phyloP scores from a whole-genome alignment of 2,113 vertebrate genomes.

The Microtus pennsylvanicus region DNA sequence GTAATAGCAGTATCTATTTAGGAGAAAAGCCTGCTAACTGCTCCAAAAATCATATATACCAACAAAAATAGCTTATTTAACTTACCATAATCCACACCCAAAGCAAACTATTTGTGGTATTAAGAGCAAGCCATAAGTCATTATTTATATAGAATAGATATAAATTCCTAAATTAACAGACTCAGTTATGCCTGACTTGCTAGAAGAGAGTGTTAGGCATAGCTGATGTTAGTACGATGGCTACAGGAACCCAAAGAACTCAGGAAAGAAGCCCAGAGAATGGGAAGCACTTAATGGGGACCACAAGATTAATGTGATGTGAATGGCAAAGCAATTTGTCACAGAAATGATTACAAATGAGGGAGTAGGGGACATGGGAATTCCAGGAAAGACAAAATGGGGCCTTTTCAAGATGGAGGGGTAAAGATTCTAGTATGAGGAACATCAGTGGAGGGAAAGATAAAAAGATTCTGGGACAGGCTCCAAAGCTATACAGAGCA shows the following conservation, averaged over 20 bases:
- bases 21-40: background rate
- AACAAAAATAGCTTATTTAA: background rate
- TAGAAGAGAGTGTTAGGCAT: background rate
- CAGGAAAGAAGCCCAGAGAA: background rate
- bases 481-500: too few species aligned
- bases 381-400: background rate
- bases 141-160: background rate
- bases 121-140: background rate
- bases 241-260: background rate
- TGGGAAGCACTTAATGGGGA: background rate
- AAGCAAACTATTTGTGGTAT: background rate
- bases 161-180: background rate
- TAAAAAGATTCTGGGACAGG: background rate
- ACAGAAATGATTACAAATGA: background rate
- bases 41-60: background rate
- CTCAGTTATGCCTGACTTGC: background rate
- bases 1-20: background rate
- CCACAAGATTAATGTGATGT: background rate
- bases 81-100: background rate
- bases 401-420: too few species aligned
- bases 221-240: background rate
- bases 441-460: background rate
- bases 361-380: too few species aligned
- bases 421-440: too few species aligned
- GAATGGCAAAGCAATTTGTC: too few species aligned